Conservation (phyloP, 92 coral and sea anemone genomes). For the Epizoanthus ramosus region DNA sequence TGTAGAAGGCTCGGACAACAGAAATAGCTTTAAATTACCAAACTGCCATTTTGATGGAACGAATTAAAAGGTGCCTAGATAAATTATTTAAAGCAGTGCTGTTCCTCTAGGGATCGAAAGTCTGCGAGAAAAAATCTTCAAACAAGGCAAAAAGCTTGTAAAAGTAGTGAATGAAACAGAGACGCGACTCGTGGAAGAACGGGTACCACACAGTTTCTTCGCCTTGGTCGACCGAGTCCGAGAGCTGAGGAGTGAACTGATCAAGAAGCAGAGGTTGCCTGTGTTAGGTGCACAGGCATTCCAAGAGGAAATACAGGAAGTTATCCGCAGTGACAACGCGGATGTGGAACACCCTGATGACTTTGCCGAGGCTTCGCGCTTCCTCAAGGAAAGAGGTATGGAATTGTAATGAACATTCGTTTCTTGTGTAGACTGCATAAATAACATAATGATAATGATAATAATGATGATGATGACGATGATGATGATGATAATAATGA, state of each 20-base stretch:
- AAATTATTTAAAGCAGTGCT: too few species aligned
- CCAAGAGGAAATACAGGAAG: slow-evolving; percentile 46
- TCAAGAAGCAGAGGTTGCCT: slow-evolving; percentile 48
- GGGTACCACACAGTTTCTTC: slow-evolving; percentile 56
- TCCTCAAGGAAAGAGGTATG: slow-evolving; percentile 74
- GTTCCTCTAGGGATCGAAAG: slow-evolving; percentile 43
- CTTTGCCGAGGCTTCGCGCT: slow-evolving; percentile 63
- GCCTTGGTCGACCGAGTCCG: slow-evolving; percentile 53
- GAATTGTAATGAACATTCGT: background rate
- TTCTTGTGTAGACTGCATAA: too few species aligned
- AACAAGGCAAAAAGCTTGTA: slow-evolving; percentile 47
- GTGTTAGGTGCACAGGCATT: slow-evolving; percentile 57
- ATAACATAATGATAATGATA: too few species aligned
- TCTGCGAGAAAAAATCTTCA: slow-evolving; percentile 57
- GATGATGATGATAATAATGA: too few species aligned
- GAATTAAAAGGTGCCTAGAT: too few species aligned
- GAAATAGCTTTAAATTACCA: too few species aligned
- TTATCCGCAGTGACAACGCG: slow-evolving; percentile 22
- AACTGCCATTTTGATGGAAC: too few species aligned
- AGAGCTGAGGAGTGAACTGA: slow-evolving; percentile 47
- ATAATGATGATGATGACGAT: too few species aligned
- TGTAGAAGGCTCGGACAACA: too few species aligned
- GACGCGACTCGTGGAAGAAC: slow-evolving; percentile 61
- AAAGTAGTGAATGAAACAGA: slow-evolving; percentile 36
- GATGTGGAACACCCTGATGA: slow-evolving; percentile 52